Conservation (phyloP, 2,888 invertebrate species). For the Sinelater perroti region DNA sequence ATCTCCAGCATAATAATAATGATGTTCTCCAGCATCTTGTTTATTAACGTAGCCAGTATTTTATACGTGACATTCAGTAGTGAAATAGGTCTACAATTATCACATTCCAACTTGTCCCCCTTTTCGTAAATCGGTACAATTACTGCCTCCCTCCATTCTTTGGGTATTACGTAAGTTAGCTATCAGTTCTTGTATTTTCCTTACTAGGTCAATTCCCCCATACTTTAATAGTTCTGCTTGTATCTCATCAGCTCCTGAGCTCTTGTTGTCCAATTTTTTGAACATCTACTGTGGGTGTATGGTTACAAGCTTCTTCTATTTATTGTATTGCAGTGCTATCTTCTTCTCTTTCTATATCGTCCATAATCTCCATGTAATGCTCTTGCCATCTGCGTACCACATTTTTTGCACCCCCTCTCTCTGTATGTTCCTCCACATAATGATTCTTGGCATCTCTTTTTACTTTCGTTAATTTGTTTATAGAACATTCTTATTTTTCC, state of each 20-base stretch:
- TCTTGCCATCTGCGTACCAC: not conserved
- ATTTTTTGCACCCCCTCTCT: not conserved
- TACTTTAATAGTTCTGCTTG: slow-evolving; percentile 5
- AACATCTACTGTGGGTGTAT: not conserved
- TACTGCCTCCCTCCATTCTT: not conserved
- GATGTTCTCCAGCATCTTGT: slow-evolving; percentile 1
- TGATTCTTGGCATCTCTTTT: too few relatives aligned
- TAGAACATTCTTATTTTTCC: too few relatives aligned
- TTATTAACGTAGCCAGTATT: slow-evolving; percentile 1
- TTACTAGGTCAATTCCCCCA: not conserved
- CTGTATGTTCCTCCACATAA: not conserved
- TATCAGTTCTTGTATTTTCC: slow-evolving; percentile 2
- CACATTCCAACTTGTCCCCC: slow-evolving; percentile 4
- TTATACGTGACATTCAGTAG: slow-evolving; percentile 6
- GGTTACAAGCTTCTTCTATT: not conserved
- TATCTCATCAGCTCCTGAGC: not conserved
- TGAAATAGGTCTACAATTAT: not conserved
- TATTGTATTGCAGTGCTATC: not conserved
- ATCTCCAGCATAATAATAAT: too few relatives aligned
- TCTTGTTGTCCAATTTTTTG: not conserved
- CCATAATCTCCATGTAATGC: not conserved
- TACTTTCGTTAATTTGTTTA: too few relatives aligned
- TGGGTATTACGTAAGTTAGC: not conserved
- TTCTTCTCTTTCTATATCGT: not conserved
- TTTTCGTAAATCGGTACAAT: slow-evolving; percentile 2